Evolutionary conservation across 1,140 invertebrate species (phyloP).

Genomic region (Heliconius congener): DNA sequence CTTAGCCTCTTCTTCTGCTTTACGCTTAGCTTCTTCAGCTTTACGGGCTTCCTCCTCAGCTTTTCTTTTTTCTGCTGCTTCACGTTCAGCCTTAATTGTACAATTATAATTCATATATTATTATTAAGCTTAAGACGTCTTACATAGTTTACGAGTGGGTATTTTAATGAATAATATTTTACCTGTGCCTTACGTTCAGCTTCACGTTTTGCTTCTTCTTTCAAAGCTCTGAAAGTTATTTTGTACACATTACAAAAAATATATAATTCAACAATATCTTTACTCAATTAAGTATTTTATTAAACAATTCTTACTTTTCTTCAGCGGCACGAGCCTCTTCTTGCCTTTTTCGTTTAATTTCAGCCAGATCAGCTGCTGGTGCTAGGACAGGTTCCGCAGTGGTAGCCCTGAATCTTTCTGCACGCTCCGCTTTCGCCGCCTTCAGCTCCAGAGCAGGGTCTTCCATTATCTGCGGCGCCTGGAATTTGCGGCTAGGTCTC

Average conservation of each 20-base stretch:
- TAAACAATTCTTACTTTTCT: conserved; percentile 78
- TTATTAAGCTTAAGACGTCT: not conserved
- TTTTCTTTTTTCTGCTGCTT: conserved; percentile 46
- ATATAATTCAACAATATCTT: not conserved
- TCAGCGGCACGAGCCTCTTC: conserved; percentile 83
- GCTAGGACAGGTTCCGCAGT: conserved; percentile 76
- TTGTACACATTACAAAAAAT: not conserved
- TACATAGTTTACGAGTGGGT: not conserved
- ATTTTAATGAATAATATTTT: conserved; percentile 21
- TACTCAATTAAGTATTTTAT: not conserved
- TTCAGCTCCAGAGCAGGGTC: conserved; percentile 81
- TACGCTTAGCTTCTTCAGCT: conserved; percentile 50
- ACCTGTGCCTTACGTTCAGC: conserved; percentile 77
- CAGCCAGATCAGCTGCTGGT: conserved; percentile 80
- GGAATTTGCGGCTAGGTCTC: conserved; percentile 85
- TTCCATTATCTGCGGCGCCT: conserved; percentile 81
- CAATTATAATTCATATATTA: conserved; percentile 14
- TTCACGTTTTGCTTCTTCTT: conserved; percentile 79
- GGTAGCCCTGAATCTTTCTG: conserved; percentile 77
- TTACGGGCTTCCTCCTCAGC: conserved; percentile 58
- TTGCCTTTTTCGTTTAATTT: conserved; percentile 82
- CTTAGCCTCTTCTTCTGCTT: conserved; percentile 80
- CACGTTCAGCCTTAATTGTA: conserved; percentile 58
- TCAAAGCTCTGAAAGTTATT: conserved; percentile 70
- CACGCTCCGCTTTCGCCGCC: conserved; percentile 81